phyloP scores from a whole-genome alignment of 2,888 invertebrate species.

The Conistra vaccinii region DNA sequence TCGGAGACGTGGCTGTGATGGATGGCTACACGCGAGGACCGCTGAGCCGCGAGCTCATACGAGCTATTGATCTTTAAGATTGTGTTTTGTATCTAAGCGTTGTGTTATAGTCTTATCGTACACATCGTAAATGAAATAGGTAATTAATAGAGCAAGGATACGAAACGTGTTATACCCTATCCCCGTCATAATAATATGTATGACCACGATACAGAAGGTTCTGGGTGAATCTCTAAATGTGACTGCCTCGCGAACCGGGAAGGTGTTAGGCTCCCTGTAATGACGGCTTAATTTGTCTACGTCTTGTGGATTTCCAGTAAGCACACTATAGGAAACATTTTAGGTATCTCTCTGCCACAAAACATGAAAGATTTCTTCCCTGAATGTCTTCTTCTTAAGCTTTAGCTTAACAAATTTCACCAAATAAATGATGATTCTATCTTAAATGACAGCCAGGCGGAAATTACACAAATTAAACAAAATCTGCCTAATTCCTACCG shows the following conservation, averaged over 20 bases:
- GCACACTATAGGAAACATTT: not conserved
- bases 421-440: not conserved
- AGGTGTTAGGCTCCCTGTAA: too few species aligned
- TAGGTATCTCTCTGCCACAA: too few species aligned
- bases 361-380: not conserved
- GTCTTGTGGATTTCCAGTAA: not conserved
- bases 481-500: slow-evolving; percentile 27
- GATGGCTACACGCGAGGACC: slow-evolving; percentile 37
- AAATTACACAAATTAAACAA: slow-evolving; percentile 30
- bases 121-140: not conserved
- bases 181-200: not conserved
- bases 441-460: not conserved
- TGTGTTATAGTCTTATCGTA: not conserved
- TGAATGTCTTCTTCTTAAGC: not conserved
- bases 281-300: not conserved
- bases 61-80: slow-evolving; percentile 34
- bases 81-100: slow-evolving; percentile 7
- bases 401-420: too few species aligned
- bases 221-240: too few species aligned
- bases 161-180: not conserved
- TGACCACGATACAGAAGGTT: not conserved
- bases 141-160: slow-evolving; percentile 12
- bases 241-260: not conserved
- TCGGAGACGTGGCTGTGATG: slow-evolving; percentile 56
- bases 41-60: slow-evolving; percentile 7